Percentiles rank a stretch among this genome's conserved stretches.
Conservation (phyloP, 2,797 vertebrate genomes). For the Pseudopleuronectes americanus region DNA sequence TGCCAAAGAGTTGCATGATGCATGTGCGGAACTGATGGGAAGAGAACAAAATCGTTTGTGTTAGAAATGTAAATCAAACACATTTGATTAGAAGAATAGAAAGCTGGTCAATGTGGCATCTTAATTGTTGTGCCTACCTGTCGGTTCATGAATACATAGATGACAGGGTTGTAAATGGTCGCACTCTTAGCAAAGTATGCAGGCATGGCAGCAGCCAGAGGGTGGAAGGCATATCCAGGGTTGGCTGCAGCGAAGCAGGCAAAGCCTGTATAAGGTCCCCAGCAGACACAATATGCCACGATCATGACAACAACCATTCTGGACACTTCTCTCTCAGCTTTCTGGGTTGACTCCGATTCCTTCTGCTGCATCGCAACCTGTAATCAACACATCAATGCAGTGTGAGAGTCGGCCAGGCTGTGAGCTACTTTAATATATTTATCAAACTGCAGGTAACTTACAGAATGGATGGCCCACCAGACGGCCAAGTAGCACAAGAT, state of each 20-base stretch:
- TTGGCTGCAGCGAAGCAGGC: slow-evolving; percentile 88
- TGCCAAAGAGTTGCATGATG: slow-evolving; percentile 91
- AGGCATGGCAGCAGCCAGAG: slow-evolving; percentile 87
- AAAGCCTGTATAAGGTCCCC: slow-evolving; percentile 89
- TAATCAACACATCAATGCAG: slow-evolving; percentile 22
- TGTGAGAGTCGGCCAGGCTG: slow-evolving; percentile 6
- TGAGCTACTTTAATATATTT: not conserved
- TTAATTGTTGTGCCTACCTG: slow-evolving; percentile 79
- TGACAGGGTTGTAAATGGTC: slow-evolving; percentile 93
- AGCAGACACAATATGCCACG: slow-evolving; percentile 84
- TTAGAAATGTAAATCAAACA: not conserved
- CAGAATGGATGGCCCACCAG: slow-evolving; percentile 88
- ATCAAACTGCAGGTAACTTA: slow-evolving; percentile 62
- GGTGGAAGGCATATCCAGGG: slow-evolving; percentile 91
- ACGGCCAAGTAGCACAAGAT: slow-evolving; percentile 90
- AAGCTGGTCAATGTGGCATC: not conserved
- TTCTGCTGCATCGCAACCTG: slow-evolving; percentile 92
- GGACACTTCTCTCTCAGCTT: slow-evolving; percentile 91
- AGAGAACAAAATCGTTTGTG: not conserved
- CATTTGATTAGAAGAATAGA: not conserved
- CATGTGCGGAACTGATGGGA: slow-evolving; percentile 86
- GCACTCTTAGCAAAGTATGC: slow-evolving; percentile 93
- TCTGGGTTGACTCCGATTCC: slow-evolving; percentile 92
- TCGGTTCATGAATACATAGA: slow-evolving; percentile 93
- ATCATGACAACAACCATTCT: slow-evolving; percentile 93